Base-by-base conservation (phyloP, 1,140 invertebrate species). In the Ephestia elutella region DNA sequence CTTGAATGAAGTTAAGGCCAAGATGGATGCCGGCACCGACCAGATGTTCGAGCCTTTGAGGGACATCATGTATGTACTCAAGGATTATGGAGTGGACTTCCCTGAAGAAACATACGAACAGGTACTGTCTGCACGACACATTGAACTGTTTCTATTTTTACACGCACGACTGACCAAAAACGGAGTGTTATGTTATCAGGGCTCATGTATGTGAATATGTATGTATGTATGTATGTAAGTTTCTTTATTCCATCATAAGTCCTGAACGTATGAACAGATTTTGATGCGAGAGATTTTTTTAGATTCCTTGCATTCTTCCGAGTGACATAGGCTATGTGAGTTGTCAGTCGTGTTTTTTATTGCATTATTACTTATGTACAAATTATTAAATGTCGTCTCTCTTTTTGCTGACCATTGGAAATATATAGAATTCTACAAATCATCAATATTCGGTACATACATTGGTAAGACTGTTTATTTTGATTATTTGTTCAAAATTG, bases 1-100 rank as follows among this genome's bases (percentile, higher is more conserved):
- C 19, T 73, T 94, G 5, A 92, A 90, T 63, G 91, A 92, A 69
- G 91, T 93, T 0, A 89, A 90, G 49, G 91, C 92, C 15, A 89
- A 92, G 54, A 87, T 91, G 62, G 75, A 87, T 51, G 87, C 83
- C 11, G 80, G 79, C 10, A 93, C 92, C 1, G 91, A 93, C 60
- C 90, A 89, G 13, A 95, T 97, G 93, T 96, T 97, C 63, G 94
- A 94, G 48, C 95, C 95, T 0, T 82, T 97, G 0, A 91, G 94
- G 75, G 92, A 96, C 55, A 94, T 92, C 49, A 94, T 95, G 53
- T 91, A 94, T 54, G 80, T 96, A 1, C 82, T 96, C 0, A 92
- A 91, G 61, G 82, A 90, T 3, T 96, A 96, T 66, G 91, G 93
- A n/a, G 93, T 95, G 0, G 92, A 94, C 62, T 93, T 96, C 63